Conservation (phyloP, 2,797 vertebrate species). For the Delichon dasypus region DNA sequence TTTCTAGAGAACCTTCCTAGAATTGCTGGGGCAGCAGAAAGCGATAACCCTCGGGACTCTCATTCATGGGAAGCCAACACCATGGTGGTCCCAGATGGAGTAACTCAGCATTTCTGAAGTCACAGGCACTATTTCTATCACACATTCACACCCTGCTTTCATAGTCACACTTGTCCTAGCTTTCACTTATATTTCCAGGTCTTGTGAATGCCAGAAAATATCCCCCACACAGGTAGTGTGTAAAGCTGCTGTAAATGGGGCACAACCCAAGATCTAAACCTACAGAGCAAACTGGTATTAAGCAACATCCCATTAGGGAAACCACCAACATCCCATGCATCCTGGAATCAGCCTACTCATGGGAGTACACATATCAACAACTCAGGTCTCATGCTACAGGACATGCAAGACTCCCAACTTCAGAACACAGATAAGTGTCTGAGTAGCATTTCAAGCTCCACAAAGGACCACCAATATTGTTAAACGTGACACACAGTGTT, state of each 20-base stretch:
- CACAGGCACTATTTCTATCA: slow-evolving; percentile 7
- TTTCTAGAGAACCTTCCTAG: slow-evolving; percentile 4
- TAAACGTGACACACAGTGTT: not conserved
- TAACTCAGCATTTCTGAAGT: slow-evolving; percentile 32
- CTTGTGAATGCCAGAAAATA: not conserved
- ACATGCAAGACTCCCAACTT: not conserved
- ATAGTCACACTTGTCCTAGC: not conserved
- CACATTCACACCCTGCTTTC: not conserved
- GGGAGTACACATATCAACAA: fast-evolving
- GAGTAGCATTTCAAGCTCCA: not conserved
- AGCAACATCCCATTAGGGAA: not conserved
- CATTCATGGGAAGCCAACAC: slow-evolving; percentile 21
- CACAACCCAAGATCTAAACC: not conserved
- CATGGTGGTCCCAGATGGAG: not conserved
- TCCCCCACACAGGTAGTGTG: not conserved
- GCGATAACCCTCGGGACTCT: not conserved
- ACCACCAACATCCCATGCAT: not conserved
- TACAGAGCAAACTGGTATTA: not conserved
- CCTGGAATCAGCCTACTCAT: not conserved
- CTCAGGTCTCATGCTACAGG: not conserved
- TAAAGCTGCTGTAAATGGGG: not conserved
- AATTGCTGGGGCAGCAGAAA: slow-evolving; percentile 21
- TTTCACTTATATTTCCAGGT: not conserved
- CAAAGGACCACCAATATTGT: not conserved
- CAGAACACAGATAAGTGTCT: not conserved